A percentile compares a stretch with the other conserved stretches of the same genome.
phyloP scores from a whole-genome alignment of 2,797 vertebrate genomes.

The Furcifer pardalis region DNA sequence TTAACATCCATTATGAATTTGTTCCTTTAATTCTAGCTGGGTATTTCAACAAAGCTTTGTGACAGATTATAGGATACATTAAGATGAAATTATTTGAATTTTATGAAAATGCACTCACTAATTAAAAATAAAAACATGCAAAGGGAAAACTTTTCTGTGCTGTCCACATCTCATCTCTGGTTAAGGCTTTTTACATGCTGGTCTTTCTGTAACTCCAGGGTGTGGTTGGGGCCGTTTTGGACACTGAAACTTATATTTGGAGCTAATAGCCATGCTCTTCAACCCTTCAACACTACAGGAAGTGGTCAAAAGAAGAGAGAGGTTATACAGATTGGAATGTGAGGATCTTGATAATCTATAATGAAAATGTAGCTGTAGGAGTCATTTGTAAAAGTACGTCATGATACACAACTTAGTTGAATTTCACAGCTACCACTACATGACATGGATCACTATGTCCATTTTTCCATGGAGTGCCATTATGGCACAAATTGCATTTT shows the following conservation, averaged over 20 bases:
- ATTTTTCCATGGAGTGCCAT: neutral
- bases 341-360: neutral
- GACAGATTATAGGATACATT: constrained; percentile 11
- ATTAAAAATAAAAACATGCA: neutral
- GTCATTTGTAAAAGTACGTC: neutral
- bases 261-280: neutral
- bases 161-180: neutral
- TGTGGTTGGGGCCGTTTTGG: too few relatives aligned
- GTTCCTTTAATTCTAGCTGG: constrained; percentile 11
- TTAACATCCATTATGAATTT: constrained; percentile 7
- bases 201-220: neutral
- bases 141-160: neutral
- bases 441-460: neutral
- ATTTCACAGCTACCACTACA: neutral
- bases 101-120: constrained; percentile 4
- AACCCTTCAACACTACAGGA: neutral
- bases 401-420: neutral
- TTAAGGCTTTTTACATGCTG: neutral
- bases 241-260: neutral
- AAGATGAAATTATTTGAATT: constrained; percentile 18
- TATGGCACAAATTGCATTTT: neutral
- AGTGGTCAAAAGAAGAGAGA: neutral
- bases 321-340: neutral
- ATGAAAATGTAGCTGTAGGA: neutral
- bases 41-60: constrained; percentile 25